A percentile compares a stretch with the other conserved stretches of the same genome.
Conservation (phyloP, 2,113 vertebrate species). For the Phyllopteryx taeniolatus region DNA sequence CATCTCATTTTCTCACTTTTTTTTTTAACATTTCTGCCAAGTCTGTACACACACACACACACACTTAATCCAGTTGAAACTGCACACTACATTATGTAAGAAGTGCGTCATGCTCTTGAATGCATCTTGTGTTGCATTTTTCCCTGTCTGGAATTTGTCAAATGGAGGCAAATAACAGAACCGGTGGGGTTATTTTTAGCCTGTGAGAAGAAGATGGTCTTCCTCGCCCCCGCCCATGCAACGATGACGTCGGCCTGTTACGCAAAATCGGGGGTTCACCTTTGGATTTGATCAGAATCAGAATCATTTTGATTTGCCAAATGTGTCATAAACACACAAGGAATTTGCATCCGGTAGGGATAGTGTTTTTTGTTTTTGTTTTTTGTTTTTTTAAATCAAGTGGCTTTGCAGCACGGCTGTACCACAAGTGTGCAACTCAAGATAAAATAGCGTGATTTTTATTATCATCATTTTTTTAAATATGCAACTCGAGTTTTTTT, state of each 20-base stretch:
- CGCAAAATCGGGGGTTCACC: constrained; percentile 71
- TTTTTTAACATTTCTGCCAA: constrained; percentile 9
- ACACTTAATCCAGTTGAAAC: neutral
- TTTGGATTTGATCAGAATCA: constrained; percentile 15
- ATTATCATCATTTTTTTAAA: no score
- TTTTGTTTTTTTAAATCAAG: neutral
- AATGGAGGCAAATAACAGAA: constrained; percentile 40
- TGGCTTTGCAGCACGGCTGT: constrained; percentile 30
- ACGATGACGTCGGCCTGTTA: constrained; percentile 60
- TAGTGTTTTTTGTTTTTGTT: neutral
- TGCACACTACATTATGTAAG: constrained; percentile 1
- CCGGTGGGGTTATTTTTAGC: constrained; percentile 60
- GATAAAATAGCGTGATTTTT: no score
- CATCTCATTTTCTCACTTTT: constrained; percentile 6
- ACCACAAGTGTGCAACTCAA: neutral
- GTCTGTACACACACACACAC: neutral
- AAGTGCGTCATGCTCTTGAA: neutral
- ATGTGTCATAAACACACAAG: no score
- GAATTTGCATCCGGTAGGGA: no score
- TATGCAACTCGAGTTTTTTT: neutral
- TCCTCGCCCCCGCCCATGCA: constrained; percentile 52
- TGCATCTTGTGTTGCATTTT: neutral
- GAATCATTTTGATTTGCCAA: neutral
- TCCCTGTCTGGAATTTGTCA: constrained; percentile 4
- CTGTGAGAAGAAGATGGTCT: constrained; percentile 46